Evolutionary conservation across 2,113 vertebrate species (phyloP).

Genomic region (Recurvirostra avosetta): DNA sequence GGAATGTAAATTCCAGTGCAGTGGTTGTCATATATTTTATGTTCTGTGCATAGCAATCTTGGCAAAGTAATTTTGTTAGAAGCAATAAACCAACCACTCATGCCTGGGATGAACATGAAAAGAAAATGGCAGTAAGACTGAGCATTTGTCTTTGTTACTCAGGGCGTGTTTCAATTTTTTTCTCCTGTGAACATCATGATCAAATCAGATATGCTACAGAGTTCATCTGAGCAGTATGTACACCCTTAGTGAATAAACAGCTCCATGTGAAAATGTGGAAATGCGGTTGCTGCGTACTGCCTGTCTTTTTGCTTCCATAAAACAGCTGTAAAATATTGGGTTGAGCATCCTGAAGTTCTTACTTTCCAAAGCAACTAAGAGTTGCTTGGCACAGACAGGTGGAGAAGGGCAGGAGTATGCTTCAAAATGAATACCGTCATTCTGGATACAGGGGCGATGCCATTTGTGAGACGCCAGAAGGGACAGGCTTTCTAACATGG

Average conservation of each 20-base stretch:
- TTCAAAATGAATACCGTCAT: neutral
- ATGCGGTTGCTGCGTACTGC: neutral
- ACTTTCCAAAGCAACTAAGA: neutral
- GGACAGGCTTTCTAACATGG: neutral
- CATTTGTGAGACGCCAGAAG: neutral
- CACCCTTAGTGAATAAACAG: neutral
- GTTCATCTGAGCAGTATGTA: neutral
- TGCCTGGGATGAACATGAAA: slow-evolving; percentile 78
- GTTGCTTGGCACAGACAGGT: neutral
- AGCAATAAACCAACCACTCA: slow-evolving; percentile 77
- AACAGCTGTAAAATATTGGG: neutral
- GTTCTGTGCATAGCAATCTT: slow-evolving; percentile 74
- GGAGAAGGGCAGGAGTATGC: neutral
- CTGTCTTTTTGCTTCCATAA: neutral
- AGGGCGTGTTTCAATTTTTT: neutral
- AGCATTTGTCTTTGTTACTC: neutral
- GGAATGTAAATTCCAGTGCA: slow-evolving; percentile 18
- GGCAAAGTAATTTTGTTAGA: slow-evolving; percentile 84
- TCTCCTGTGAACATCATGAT: neutral
- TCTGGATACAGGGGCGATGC: neutral
- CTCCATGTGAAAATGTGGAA: neutral
- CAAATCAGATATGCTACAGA: neutral
- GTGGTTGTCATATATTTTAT: slow-evolving; percentile 14
- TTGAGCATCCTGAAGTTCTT: neutral
- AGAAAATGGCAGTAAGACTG: slow-evolving; percentile 78